Percentiles rank a stretch among this genome's conserved stretches.
phyloP scores from a whole-genome alignment of 2,888 invertebrate species.

The Neuroscelio doddi region DNA sequence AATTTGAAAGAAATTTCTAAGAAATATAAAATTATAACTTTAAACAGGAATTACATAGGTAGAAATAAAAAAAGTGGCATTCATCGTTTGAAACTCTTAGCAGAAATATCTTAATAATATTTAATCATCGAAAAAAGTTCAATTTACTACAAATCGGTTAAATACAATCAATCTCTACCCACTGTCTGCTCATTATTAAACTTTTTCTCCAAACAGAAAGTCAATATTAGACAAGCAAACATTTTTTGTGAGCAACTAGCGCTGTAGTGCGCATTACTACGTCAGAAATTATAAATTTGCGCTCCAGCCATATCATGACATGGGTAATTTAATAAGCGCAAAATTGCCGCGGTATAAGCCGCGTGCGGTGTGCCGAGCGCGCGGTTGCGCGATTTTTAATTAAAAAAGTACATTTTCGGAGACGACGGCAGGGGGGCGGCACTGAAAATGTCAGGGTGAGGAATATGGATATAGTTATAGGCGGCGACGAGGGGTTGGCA shows the following conservation, averaged over 20 bases:
- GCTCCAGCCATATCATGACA: constrained; percentile 31
- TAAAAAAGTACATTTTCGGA: constrained; percentile 51
- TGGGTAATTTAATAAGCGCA: constrained; percentile 52
- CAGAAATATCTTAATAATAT: no score
- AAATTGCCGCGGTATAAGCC: constrained; percentile 45
- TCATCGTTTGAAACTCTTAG: no score
- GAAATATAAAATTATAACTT: no score
- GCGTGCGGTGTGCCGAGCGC: constrained; percentile 25
- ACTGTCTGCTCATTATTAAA: no score
- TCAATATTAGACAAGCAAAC: neutral
- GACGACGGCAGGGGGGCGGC: constrained; percentile 36
- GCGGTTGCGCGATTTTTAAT: constrained; percentile 47
- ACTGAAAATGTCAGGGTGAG: constrained; percentile 56
- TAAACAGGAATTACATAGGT: no score
- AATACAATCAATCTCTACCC: no score
- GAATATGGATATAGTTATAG: constrained; percentile 72
- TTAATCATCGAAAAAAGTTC: no score
- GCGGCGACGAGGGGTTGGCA: constrained; percentile 65
- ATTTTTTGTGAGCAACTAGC: no score
- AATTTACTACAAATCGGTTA: no score
- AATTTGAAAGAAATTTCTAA: no score
- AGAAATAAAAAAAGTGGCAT: no score
- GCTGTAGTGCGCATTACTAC: constrained; percentile 2
- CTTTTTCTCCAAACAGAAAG: no score
- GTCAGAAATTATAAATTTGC: constrained; percentile 14